Conservation (phyloP, 2,797 vertebrate species). For the Poecile montanus region DNA sequence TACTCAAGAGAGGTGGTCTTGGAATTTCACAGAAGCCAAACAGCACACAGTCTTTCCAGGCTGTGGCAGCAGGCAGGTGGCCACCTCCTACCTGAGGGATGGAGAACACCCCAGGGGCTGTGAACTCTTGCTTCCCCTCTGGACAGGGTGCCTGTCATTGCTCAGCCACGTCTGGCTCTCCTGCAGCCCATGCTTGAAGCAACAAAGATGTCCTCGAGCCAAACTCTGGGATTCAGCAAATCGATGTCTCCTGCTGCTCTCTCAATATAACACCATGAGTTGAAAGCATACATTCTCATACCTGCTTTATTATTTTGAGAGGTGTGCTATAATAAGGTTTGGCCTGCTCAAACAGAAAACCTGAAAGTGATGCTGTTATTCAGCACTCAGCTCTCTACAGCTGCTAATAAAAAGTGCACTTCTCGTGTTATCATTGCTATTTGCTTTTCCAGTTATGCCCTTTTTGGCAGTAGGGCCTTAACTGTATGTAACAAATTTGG, state of each 20-base stretch:
- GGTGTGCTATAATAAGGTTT: not conserved
- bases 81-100: not conserved
- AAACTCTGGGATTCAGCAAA: not conserved
- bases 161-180: not conserved
- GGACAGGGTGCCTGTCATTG: not conserved
- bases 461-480: not conserved
- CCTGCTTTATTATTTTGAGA: not conserved
- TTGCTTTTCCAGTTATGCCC: not conserved
- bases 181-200: not conserved
- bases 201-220: not conserved
- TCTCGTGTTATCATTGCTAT: not conserved
- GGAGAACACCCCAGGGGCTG: not conserved
- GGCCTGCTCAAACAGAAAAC: not conserved
- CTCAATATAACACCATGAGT: not conserved
- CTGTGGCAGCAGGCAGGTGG: fast-evolving
- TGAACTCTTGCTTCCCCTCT: not conserved
- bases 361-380: not conserved
- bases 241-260: not conserved
- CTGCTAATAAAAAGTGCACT: not conserved
- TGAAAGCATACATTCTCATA: not conserved
- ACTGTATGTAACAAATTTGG: not conserved
- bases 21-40: not conserved
- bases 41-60: not conserved
- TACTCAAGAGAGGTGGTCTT: not conserved
- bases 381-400: not conserved